phyloP scores from a whole-genome alignment of 1,140 invertebrate species.

The Drosophila sucinea region DNA sequence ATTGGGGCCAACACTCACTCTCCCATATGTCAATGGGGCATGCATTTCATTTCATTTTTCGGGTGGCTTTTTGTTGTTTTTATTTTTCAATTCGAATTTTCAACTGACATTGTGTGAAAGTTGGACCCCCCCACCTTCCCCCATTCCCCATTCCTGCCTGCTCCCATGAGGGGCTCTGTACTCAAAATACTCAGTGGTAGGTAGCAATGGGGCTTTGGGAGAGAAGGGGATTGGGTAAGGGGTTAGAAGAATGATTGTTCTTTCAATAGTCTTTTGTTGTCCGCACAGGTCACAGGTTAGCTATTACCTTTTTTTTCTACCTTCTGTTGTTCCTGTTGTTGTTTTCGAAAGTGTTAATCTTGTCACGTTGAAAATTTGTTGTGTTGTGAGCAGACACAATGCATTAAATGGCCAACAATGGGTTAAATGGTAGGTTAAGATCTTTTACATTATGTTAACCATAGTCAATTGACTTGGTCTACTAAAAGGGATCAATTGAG shows the following conservation, averaged over 20 bases:
- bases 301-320: slow-evolving; percentile 24
- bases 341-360: slow-evolving; percentile 44
- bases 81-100: slow-evolving; percentile 46
- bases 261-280: slow-evolving; percentile 53
- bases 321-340: not conserved
- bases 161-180: too few relatives aligned
- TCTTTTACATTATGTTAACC: not conserved
- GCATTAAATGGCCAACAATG: slow-evolving; percentile 29
- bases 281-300: slow-evolving; percentile 14
- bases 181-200: not conserved
- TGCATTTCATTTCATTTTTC: slow-evolving; percentile 46
- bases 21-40: slow-evolving; percentile 61
- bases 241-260: not conserved
- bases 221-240: not conserved
- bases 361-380: slow-evolving; percentile 46
- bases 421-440: slow-evolving; percentile 23
- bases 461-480: not conserved
- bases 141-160: too few relatives aligned
- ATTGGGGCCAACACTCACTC: not conserved
- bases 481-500: not conserved
- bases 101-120: slow-evolving; percentile 52
- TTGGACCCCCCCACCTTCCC: slow-evolving; percentile 26
- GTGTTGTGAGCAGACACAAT: not conserved
- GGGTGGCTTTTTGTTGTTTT: slow-evolving; percentile 42
- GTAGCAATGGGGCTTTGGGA: not conserved